Base-by-base conservation (phyloP, 2,888 invertebrate species). In the Rhagonycha lutea region DNA sequence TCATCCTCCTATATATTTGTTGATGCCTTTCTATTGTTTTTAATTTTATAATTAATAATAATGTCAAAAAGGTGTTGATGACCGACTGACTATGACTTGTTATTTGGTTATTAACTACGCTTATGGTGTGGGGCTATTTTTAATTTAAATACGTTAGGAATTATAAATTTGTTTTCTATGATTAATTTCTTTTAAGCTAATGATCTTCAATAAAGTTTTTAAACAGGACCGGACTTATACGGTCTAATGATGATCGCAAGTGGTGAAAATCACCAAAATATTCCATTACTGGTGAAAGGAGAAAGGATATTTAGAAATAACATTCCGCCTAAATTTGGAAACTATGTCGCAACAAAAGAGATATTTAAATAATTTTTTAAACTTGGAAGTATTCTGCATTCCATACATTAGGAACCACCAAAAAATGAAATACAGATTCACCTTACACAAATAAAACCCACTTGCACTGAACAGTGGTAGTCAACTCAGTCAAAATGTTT, bases 1-100 rank as follows among this genome's bases (percentile, higher is more conserved):
- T 84, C 85, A 84, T 84, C 82, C 83, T 82, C 78, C 83, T 81
- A 81, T 83, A 80, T 80, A 81, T 79, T 78, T 80, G 77, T 78
- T 80, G 83, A 83, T 83, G 82, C 82, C 82, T 81, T 81, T 80
- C 80, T 81, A 80, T 85, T 85, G 85, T 84, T 82, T 85, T 85
- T 85, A 83, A 84, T 84, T 81, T 77, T 80, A 23, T 85, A 85
- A 86, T 85, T 86, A 86, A 85, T 84, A 83, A 47, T 47, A 83
- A 81, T 77, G 81, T 79, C 79, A 78, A 80, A 76, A 78, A 82
- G 82, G 85, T 84, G 85, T 82, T 83, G 84, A 84, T 82, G 81
- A 68, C 60, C 32, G 24, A 65, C 63, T 65, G 63, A 65, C 63
- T 65, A 65, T 65, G 26, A 65, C 63, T 65, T 65, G 63, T 65